Base-by-base conservation (phyloP, 1,140 invertebrate species). In the Sitophilus oryzae region DNA sequence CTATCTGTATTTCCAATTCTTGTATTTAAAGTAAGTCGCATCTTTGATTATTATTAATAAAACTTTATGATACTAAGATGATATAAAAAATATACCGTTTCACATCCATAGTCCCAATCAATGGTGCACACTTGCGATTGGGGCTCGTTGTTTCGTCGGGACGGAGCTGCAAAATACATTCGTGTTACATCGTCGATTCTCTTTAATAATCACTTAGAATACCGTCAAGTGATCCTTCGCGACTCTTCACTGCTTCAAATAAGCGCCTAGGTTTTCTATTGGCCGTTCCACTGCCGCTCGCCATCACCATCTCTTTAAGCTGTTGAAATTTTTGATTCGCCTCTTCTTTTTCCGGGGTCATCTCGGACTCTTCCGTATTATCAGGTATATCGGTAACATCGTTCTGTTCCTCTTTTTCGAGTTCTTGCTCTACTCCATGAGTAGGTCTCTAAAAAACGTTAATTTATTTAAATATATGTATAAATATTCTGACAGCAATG, bases 121-220 rank as follows among this genome's bases (percentile, higher is more conserved):
- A 79, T 72, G 9, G 73, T 71, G 42, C 74, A 74, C 4, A 68
- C 66, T 64, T 79, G 77, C 1, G 77, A 76, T 23, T 74, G 11
- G 38, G 43, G 16, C 57, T 55, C 21, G n/a, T 3, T 44, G 16
- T 52, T 35, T 2, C 23, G 16, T 34, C 38, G 43, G 11, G 44
- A 38, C 6, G 40, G 25, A 4, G 25, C 48, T 38, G 48, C 22
- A 48, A 42, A 44, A 36, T 35, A 48, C 15, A 45, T n/a, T n/a
- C n/a, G n/a, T n/a, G n/a, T n/a, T n/a, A n/a, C n/a, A n/a, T n/a
- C n/a, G n/a, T n/a, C n/a, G n/a, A n/a, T n/a, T n/a, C n/a, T n/a
- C n/a, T n/a, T n/a, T n/a, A n/a, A n/a, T n/a, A n/a, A n/a, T n/a
- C n/a, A n/a, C n/a, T n/a, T n/a, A n/a, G n/a, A n/a, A 2, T 50